These are phyloP conservation scores for Rhinoderma darwinii DNA, from an alignment of 2,113 vertebrate genomes.

Conservation along the genomic window DNA sequence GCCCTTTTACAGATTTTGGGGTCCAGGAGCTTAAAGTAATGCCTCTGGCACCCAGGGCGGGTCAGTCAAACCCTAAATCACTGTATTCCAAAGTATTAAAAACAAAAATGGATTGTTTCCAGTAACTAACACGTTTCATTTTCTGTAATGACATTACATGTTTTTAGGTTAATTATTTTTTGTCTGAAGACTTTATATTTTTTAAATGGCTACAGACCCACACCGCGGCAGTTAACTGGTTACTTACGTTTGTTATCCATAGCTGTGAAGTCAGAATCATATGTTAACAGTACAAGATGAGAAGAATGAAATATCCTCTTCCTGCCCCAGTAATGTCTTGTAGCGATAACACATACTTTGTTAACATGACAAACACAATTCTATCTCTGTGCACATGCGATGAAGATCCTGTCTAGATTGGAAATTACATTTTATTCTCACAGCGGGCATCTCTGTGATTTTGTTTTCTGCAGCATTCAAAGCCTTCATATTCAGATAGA, in stretches of 20 bases:
- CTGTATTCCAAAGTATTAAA: too few relatives aligned
- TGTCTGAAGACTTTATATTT: background rate
- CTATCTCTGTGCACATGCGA: background rate
- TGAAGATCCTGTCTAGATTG: background rate
- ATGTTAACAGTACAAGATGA: background rate
- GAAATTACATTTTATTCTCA: constrained; percentile 9
- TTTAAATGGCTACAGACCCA: background rate
- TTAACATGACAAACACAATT: constrained; percentile 16
- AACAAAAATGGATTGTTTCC: too few relatives aligned
- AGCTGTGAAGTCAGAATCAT: background rate
- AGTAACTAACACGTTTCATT: too few relatives aligned
- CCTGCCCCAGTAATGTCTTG: constrained; percentile 2
- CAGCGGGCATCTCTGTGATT: background rate
- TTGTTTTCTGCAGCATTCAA: background rate
- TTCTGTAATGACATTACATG: too few relatives aligned
- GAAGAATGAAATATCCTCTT: background rate
- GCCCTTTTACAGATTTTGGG: too few relatives aligned
- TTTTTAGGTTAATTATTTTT: background rate
- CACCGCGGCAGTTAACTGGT: background rate
- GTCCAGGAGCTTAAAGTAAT: too few relatives aligned
- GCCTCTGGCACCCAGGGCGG: too few relatives aligned
- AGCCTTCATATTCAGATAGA: background rate
- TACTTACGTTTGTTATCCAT: background rate
- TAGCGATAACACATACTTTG: background rate
- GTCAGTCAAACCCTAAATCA: too few relatives aligned